A percentile compares a stretch with the other conserved stretches of the same genome.
These are phyloP conservation scores for Sphyrna mokarran DNA, from an alignment of 2,113 vertebrate genomes.

Conservation along the genomic window DNA sequence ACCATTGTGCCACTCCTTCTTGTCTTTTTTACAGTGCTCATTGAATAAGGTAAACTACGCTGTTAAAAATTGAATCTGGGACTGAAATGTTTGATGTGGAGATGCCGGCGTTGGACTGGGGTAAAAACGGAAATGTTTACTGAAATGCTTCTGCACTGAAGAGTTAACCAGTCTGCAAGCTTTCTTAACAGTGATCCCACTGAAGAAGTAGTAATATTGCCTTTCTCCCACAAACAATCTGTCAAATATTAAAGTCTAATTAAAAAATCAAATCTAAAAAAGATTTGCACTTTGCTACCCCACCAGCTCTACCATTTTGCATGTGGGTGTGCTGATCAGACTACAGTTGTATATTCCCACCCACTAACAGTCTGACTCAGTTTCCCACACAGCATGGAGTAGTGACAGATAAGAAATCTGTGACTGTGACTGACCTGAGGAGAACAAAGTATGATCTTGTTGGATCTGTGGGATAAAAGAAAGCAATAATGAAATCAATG, in stretches of 20 bases:
- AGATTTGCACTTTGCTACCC: background rate
- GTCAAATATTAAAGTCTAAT: background rate
- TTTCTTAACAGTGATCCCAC: background rate
- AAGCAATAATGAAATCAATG: background rate
- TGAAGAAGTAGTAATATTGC: background rate
- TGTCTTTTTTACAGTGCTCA: background rate
- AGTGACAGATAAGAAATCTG: background rate
- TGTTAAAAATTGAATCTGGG: background rate
- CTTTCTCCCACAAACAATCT: background rate
- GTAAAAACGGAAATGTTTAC: background rate
- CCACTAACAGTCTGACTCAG: background rate
- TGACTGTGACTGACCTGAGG: background rate
- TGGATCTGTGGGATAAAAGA: background rate
- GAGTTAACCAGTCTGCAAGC: background rate
- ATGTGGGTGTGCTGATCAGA: conserved; percentile 3
- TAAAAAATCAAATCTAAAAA: background rate
- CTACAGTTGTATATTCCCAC: background rate
- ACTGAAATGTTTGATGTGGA: background rate
- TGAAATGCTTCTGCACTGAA: background rate
- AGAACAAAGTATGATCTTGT: background rate
- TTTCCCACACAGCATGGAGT: background rate
- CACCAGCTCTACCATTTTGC: conserved; percentile 4
- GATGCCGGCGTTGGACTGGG: too few relatives aligned
- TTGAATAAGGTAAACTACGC: background rate
- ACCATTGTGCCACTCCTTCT: background rate